phyloP scores from a whole-genome alignment of 1,140 invertebrate species.

The Brachionus sp. region DNA sequence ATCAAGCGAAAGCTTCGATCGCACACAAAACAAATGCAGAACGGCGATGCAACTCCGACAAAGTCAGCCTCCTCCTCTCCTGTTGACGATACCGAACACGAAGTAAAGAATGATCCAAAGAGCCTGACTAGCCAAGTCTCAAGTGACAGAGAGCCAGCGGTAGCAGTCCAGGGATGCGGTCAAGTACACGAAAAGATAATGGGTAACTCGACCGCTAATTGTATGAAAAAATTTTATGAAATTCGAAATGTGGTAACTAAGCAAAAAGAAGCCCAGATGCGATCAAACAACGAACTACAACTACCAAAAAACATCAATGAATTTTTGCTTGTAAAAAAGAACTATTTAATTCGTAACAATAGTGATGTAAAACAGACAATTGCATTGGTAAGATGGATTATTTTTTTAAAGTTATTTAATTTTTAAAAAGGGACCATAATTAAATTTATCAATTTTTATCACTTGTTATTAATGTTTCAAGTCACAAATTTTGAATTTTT shows the following conservation, averaged over 20 bases:
- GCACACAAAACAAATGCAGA: neutral
- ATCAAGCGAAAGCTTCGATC: neutral
- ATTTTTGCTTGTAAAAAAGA: neutral
- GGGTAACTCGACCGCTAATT: slow-evolving; percentile 9
- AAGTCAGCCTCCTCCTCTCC: slow-evolving; percentile 1
- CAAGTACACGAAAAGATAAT: neutral
- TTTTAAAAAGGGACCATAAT: too few species aligned
- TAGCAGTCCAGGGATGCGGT: neutral
- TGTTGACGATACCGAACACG: neutral
- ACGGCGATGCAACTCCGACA: neutral
- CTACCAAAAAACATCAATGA: neutral
- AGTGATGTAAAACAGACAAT: neutral
- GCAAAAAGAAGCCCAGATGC: neutral
- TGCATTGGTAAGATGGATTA: neutral
- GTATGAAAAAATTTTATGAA: slow-evolving; percentile 28
- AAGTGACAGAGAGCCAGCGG: neutral
- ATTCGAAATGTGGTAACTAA: slow-evolving; percentile 2
- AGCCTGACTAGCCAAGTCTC: neutral
- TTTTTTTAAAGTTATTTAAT: neutral
- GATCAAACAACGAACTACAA: neutral
- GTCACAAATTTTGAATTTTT: too few species aligned
- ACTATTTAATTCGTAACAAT: slow-evolving; percentile 9
- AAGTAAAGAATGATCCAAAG: neutral
- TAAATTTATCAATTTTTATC: too few species aligned
- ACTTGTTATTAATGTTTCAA: too few species aligned